Evolutionary conservation across 2,888 invertebrate genomes (phyloP).

Genomic region (Fragum whitleyi): DNA sequence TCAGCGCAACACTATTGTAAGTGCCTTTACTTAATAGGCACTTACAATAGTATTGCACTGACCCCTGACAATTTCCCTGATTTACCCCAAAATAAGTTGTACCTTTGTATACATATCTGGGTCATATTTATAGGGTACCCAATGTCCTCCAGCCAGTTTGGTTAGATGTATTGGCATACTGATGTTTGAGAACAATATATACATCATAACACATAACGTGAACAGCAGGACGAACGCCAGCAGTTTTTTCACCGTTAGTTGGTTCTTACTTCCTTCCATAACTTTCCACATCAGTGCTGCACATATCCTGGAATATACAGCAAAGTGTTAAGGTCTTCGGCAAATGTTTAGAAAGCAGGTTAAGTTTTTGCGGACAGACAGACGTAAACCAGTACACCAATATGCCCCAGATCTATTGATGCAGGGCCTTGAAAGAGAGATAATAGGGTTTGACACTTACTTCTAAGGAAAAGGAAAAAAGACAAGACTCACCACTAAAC

Average conservation of each 20-base stretch:
- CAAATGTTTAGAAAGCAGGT: neutral
- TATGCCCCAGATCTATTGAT: neutral
- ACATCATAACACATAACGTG: conserved; percentile 41
- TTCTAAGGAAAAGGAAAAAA: no score
- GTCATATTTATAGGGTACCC: conserved; percentile 41
- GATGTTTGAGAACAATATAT: conserved; percentile 44
- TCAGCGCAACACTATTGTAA: no score
- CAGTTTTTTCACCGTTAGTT: conserved; percentile 22
- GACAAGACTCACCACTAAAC: no score
- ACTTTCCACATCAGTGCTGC: neutral
- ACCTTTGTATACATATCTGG: conserved; percentile 37
- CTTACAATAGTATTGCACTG: no score
- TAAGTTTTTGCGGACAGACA: neutral
- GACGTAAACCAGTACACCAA: neutral
- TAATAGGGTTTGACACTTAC: no score
- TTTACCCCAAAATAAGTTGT: neutral
- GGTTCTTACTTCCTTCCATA: conserved; percentile 4
- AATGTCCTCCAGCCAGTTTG: conserved; percentile 20
- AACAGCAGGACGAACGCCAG: conserved; percentile 24
- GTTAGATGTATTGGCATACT: conserved; percentile 33
- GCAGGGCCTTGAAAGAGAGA: no score
- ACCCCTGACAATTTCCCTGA: no score
- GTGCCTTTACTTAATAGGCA: no score
- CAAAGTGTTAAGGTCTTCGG: neutral
- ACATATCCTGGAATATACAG: neutral